Conservation (phyloP, 1,140 invertebrate genomes). For the Cryptotermes secundus region DNA sequence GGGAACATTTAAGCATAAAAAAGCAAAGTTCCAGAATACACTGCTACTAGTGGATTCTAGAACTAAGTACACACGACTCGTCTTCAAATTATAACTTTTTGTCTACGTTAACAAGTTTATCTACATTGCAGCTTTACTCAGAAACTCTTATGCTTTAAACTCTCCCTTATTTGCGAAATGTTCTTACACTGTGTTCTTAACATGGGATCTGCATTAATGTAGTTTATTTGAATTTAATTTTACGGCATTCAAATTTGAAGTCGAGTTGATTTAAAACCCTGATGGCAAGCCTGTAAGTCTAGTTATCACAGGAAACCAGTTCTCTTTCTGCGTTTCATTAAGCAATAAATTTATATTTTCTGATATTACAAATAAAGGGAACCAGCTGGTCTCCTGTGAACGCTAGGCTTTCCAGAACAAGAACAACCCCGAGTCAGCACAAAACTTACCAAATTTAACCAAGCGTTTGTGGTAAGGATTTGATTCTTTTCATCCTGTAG, state of each 20-base stretch:
- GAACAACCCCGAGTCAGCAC: background rate
- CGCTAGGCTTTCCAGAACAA: background rate
- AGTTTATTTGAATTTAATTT: constrained; percentile 3
- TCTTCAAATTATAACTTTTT: constrained; percentile 9
- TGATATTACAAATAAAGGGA: too few species aligned
- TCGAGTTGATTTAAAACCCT: background rate
- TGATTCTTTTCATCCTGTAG: constrained; percentile 67
- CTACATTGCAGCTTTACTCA: background rate
- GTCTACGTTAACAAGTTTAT: background rate
- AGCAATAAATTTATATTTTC: too few species aligned
- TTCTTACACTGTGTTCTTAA: background rate
- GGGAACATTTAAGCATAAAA: constrained; percentile 31
- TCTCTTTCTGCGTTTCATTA: too few species aligned
- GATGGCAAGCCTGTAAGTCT: constrained; percentile 18
- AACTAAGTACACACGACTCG: constrained; percentile 23
- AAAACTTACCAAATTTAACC: constrained; percentile 59
- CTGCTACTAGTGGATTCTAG: constrained; percentile 16
- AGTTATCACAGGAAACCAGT: constrained; percentile 16
- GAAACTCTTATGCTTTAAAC: constrained; percentile 15
- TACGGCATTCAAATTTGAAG: constrained; percentile 1
- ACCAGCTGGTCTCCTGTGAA: background rate
- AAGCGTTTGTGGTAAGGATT: constrained; percentile 59
- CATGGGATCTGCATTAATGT: background rate
- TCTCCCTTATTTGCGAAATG: background rate
- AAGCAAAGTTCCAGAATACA: constrained; percentile 27